Base-by-base conservation (phyloP, 2,797 vertebrate genomes). In the Dryobates pubescens region DNA sequence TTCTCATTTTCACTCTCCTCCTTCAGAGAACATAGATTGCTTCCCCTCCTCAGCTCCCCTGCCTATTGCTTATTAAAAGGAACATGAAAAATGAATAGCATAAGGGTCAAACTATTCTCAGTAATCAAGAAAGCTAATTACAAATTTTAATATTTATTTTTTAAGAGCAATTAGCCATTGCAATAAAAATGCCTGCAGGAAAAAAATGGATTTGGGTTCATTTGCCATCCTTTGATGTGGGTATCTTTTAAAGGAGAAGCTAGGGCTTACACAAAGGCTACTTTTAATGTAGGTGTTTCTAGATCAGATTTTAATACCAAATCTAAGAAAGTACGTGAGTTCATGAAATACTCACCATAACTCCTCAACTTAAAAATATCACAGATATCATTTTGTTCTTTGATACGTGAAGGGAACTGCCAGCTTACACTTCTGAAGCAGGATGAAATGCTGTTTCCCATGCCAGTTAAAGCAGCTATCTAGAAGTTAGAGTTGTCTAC, bases 71-170 rank as follows among this genome's bases (percentile, higher is more conserved):
- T 86, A 59, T 56, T 81, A 86, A 77, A 82, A 82, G 29, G 6
- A 57, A 32, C 7, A 30, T 56, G 29, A 85, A 87, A 85, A 95
- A 91, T 63, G 4, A 83, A 26, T 65, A 69, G 26, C 30, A 27
- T 23, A 64, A 61, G 41, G 47, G 49, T 77, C 2, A 0, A 64
- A 70, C 83, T 69, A 63, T 38, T 74, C 58, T 65, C 29, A 81
- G 38, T 90, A 77, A 82, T 80, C 36, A 82, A 56, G 54, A 69
- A 80, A 92, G 20, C 29, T 75, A 89, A 84, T 71, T 69, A 85
- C 22, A 19, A 47, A 19, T 61, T 85, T 89, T 71, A 83, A 53
- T 78, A 49, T 89, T 93, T 38, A 38, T 38, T 38, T 36, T 83
- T 73, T 54, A 93, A 89, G 22, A 93, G 16, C 13, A 56, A 83